A percentile compares a stretch with the other conserved stretches of the same genome.
phyloP scores from a whole-genome alignment of 2,113 vertebrate species.

The Laticauda laticaudata region DNA sequence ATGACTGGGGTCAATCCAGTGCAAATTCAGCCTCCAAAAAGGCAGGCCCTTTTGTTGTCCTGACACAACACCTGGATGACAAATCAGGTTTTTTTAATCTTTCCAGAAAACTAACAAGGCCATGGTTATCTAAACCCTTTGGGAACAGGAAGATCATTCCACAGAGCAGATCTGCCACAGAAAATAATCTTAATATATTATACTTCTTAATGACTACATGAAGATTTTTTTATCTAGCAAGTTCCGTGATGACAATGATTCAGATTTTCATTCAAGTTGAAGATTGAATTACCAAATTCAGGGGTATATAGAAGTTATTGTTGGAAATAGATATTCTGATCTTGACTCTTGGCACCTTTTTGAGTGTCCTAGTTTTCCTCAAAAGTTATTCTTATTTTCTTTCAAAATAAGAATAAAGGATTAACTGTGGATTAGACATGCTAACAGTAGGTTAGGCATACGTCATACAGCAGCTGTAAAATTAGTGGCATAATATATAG shows the following conservation, averaged over 20 bases:
- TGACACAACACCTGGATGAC: background rate
- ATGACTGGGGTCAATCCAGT: background rate
- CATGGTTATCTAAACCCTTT: background rate
- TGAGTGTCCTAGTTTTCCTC: background rate
- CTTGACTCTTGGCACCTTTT: background rate
- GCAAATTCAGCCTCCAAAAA: background rate
- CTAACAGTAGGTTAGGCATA: background rate
- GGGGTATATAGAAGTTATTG: background rate
- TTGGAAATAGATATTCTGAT: background rate
- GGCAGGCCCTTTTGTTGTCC: background rate
- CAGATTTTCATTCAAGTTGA: background rate
- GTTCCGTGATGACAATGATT: background rate
- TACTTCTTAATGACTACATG: background rate
- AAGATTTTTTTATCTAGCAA: conserved; percentile 1
- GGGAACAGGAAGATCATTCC: background rate
- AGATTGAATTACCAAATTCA: background rate
- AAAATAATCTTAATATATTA: background rate
- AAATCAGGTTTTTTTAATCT: background rate
- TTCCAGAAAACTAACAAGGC: background rate
- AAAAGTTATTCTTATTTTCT: background rate
- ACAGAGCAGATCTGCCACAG: background rate
- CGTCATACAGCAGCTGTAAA: background rate
- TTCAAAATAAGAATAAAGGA: background rate
- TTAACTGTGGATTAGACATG: background rate
- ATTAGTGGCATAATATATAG: background rate